A percentile compares a stretch with the other conserved stretches of the same genome.
phyloP scores from a whole-genome alignment of 1,140 invertebrate species.

The Fopius arisanus region DNA sequence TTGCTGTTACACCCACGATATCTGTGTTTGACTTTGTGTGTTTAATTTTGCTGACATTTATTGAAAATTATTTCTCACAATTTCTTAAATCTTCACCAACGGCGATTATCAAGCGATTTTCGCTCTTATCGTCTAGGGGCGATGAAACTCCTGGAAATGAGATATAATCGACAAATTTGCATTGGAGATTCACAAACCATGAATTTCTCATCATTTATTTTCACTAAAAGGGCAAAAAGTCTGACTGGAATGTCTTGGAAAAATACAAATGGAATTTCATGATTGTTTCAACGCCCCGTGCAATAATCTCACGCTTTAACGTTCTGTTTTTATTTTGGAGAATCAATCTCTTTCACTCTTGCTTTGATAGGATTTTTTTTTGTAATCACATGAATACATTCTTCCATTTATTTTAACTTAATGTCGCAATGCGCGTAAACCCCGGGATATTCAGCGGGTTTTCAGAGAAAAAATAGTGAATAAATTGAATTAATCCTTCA shows the following conservation, averaged over 20 bases:
- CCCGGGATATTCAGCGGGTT: too few species aligned
- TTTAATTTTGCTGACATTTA: conserved; percentile 4
- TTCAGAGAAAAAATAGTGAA: too few species aligned
- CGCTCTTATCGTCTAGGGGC: background rate
- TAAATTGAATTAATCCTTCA: too few species aligned
- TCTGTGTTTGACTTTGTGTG: conserved; percentile 9
- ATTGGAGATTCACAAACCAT: too few species aligned
- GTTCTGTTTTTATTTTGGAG: background rate
- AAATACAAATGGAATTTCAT: background rate
- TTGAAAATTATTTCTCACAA: background rate
- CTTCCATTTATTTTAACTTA: background rate
- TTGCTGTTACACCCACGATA: background rate
- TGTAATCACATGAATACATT: background rate
- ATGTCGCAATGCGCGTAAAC: too few species aligned
- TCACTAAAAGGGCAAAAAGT: too few species aligned
- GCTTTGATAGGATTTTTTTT: background rate
- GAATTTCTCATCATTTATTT: too few species aligned
- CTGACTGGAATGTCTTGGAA: background rate
- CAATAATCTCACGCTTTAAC: background rate
- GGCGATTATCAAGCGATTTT: background rate
- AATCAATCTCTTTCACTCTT: background rate
- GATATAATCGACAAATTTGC: background rate
- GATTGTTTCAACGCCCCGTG: background rate
- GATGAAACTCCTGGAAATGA: background rate
- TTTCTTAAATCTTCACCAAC: background rate